Evolutionary conservation across 2,888 invertebrate species (phyloP), one percentile per base, ranked within the genome.

Genomic region (Trachelus troglodyta): DNA sequence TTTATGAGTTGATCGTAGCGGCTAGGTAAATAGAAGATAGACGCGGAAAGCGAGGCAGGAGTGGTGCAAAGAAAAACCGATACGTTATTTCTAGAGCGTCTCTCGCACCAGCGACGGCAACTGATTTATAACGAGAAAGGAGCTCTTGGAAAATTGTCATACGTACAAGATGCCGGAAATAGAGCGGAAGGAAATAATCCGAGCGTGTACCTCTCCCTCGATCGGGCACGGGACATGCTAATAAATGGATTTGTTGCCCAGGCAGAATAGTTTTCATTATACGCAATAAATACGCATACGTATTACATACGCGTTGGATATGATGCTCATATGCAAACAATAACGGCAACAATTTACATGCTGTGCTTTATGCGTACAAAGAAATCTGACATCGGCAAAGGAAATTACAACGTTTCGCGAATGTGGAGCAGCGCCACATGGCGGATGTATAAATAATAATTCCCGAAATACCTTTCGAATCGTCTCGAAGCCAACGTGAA

Each of bases 71-170:
- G 77, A 82, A 87, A 86, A 88, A 82, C 87, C 88, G 84, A 89
- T 89, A 87, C 83, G 85, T 87, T 87, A 86, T 86, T 88, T 87
- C 84, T 84, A 84, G 85, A 85, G 78, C 56, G 56, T 23, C 83
- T 82, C 80, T 80, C 79, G 82, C 80, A 79, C 77, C 81, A 81
- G 75, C 80, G 79, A 78, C 82, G 81, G 80, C 78, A 80, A 80
- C 77, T 81, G 82, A 82, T 79, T 75, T 56, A 56, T 56, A 56
- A 71, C 79, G 79, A 77, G 77, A 68, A 80, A 81, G 79, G 75
- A 77, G 77, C 71, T 3, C 6, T 23, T 34, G 71, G 77, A 79
- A 69, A 69, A 77, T 75, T 75, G 35, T 77, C 75, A 69, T 73
- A 73, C 75, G 71, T 78, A 78, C 79, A 80, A 81, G 77, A 75